Conservation (phyloP, 2,797 vertebrate species). For the Chanos chanos region DNA sequence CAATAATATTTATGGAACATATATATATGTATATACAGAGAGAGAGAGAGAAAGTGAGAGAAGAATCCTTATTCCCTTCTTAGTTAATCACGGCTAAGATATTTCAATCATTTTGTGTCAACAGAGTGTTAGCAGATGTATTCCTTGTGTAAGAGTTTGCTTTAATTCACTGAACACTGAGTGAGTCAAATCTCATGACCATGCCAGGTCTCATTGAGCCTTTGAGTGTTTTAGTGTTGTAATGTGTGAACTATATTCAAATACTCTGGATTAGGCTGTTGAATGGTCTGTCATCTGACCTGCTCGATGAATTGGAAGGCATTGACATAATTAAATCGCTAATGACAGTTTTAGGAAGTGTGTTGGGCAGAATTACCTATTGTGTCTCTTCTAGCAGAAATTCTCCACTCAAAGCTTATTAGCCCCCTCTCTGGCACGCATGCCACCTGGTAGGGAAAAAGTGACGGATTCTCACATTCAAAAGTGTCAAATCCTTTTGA, state of each 20-base stretch:
- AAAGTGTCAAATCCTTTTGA: conserved; percentile 62
- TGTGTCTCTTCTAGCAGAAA: not conserved
- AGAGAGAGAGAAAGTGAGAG: too few species aligned
- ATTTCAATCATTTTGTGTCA: too few species aligned
- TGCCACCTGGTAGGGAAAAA: conserved; percentile 10
- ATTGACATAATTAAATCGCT: conserved; percentile 17
- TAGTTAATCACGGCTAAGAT: too few species aligned
- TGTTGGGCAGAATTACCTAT: not conserved
- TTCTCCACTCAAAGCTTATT: conserved; percentile 24
- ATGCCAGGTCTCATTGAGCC: not conserved
- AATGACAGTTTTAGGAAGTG: conserved; percentile 22
- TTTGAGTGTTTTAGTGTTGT: not conserved
- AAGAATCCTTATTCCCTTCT: too few species aligned
- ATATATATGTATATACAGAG: too few species aligned
- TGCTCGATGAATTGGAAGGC: conserved; percentile 1
- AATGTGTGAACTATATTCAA: not conserved
- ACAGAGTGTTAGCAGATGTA: too few species aligned
- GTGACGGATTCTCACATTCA: conserved; percentile 58
- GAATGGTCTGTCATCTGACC: conserved; percentile 15
- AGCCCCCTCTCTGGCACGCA: conserved; percentile 28
- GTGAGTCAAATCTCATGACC: not conserved
- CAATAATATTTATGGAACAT: too few species aligned
- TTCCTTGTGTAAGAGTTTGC: too few species aligned
- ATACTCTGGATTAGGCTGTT: conserved; percentile 1
- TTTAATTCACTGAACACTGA: not conserved